Conservation (phyloP, 2,113 vertebrate species). For the Cyprinodon tularosa region DNA sequence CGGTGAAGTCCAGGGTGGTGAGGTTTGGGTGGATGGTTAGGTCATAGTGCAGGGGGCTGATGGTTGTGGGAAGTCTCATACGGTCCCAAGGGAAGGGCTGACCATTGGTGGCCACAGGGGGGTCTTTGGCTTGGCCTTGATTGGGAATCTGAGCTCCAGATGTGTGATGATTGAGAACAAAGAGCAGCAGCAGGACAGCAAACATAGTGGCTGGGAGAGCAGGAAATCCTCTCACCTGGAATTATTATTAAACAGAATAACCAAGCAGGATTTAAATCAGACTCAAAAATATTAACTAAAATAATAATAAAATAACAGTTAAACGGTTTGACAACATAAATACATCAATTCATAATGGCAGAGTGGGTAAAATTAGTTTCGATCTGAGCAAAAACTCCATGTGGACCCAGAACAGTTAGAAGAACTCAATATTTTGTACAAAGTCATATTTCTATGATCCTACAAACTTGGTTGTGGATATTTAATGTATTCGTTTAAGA, state of each 20-base stretch:
- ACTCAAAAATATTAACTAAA: not conserved
- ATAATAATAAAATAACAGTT: not conserved
- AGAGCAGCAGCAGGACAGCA: slow-evolving; percentile 47
- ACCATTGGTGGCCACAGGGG: slow-evolving; percentile 69
- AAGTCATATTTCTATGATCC: not conserved
- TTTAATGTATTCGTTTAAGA: too few relatives aligned
- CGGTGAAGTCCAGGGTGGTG: slow-evolving; percentile 82
- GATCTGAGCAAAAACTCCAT: slow-evolving; percentile 6
- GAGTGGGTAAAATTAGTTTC: slow-evolving; percentile 17
- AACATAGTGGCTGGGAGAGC: slow-evolving; percentile 46
- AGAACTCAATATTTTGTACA: not conserved
- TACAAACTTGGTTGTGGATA: not conserved
- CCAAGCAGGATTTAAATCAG: not conserved
- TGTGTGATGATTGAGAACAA: not conserved
- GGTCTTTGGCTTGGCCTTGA: slow-evolving; percentile 13
- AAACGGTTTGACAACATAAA: not conserved
- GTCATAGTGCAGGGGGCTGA: slow-evolving; percentile 83
- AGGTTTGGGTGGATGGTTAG: slow-evolving; percentile 89
- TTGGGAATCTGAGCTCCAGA: slow-evolving; percentile 61
- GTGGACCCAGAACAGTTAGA: not conserved
- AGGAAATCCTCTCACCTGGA: slow-evolving; percentile 39
- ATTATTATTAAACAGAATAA: not conserved
- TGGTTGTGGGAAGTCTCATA: slow-evolving; percentile 83
- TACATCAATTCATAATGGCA: not conserved
- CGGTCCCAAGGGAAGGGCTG: slow-evolving; percentile 85